Evolutionary conservation across 2,888 invertebrate genomes (phyloP).

Genomic region (Pocota personata): DNA sequence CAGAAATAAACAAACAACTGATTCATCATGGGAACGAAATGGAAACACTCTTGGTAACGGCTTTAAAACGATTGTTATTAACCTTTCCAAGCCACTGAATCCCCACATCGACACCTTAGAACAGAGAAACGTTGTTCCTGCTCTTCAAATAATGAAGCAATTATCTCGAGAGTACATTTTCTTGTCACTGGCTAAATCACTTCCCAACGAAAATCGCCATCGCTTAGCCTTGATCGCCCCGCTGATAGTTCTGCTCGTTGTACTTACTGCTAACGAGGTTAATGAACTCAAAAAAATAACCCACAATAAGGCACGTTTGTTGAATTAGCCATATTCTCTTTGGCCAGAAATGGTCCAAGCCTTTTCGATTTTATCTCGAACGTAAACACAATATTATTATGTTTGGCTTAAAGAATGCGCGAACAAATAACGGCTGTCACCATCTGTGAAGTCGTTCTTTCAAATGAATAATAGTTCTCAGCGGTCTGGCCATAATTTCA

Average conservation of each 20-base stretch:
- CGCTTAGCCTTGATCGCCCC: conserved; percentile 24
- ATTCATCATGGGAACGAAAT: not conserved
- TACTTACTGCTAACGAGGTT: not conserved
- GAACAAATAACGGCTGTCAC: conserved; percentile 15
- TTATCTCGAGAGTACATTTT: conserved; percentile 49
- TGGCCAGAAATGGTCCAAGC: not conserved
- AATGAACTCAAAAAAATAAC: not conserved
- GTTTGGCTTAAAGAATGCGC: not conserved
- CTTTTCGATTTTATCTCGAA: not conserved
- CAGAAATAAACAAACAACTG: not conserved
- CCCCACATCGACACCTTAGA: not conserved
- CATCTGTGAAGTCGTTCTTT: conserved; percentile 14
- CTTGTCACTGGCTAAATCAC: conserved; percentile 29
- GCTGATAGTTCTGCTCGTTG: not conserved
- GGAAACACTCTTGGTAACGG: conserved; percentile 1
- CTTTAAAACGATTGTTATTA: conserved; percentile 5
- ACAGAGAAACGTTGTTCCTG: not conserved
- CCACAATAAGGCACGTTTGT: conserved; percentile 7
- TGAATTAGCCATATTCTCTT: not conserved
- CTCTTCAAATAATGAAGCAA: conserved; percentile 44
- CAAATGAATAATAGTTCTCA: conserved; percentile 16
- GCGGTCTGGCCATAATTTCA: not conserved
- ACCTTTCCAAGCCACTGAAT: conserved; percentile 12
- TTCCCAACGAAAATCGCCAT: not conserved
- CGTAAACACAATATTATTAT: not conserved